Conservation (phyloP, 2,888 invertebrate species). For the Metellina segmentata region DNA sequence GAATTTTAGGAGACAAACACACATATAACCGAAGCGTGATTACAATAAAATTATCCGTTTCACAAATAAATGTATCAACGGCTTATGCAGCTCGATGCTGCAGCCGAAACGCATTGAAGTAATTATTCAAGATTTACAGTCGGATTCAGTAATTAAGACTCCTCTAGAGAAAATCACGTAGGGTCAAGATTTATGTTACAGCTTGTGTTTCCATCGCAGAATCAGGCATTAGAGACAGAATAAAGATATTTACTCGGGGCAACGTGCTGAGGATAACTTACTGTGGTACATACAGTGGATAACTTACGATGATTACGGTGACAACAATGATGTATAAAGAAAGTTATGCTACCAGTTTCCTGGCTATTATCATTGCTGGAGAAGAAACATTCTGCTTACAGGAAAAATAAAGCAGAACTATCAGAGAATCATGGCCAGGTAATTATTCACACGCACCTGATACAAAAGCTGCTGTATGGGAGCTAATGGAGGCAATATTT, state of each 20-base stretch:
- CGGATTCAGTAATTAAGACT: conserved; percentile 34
- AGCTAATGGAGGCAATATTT: conserved; percentile 21
- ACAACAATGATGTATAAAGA: conserved; percentile 43
- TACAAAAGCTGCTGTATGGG: conserved; percentile 14
- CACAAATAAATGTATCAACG: conserved; percentile 1
- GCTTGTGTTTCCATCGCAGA: conserved; percentile 1
- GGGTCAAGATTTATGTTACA: conserved; percentile 8
- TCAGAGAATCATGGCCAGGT: conserved; percentile 2
- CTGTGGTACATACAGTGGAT: conserved; percentile 10
- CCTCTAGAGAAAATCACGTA: conserved; percentile 30
- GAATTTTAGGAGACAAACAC: not conserved
- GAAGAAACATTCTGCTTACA: conserved; percentile 32
- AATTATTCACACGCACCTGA: conserved; percentile 30
- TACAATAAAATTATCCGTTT: not conserved
- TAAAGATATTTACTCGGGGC: conserved; percentile 26
- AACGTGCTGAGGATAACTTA: conserved; percentile 36
- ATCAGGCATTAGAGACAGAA: conserved; percentile 29
- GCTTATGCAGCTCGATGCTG: conserved; percentile 1
- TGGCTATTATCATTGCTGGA: conserved; percentile 40
- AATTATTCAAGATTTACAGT: conserved; percentile 38
- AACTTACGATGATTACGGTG: conserved; percentile 33
- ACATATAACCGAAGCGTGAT: not conserved
- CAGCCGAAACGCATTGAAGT: not conserved
- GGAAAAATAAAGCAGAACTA: conserved; percentile 24
- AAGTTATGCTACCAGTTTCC: conserved; percentile 46